Percentiles rank a stretch among this genome's conserved stretches.
These are phyloP conservation scores for Zaprionus nigranus DNA, from an alignment of 1,140 invertebrate species.

Conservation along the genomic window DNA sequence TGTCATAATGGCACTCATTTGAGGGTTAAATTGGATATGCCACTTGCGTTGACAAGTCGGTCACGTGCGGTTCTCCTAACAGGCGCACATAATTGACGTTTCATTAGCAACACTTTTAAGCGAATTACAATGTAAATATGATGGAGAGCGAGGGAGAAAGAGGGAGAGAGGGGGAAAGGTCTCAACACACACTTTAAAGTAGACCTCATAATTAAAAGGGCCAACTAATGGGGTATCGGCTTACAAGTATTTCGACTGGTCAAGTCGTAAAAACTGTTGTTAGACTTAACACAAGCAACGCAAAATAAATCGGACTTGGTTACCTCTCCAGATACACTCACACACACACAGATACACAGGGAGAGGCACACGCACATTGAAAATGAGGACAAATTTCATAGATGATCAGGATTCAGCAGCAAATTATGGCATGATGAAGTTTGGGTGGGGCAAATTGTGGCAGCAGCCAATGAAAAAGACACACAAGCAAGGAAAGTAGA, in stretches of 20 bases:
- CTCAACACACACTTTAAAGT: constrained; percentile 53
- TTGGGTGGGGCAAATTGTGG: constrained; percentile 64
- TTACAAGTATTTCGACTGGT: constrained; percentile 25
- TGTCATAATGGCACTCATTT: constrained; percentile 80
- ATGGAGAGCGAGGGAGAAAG: neutral
- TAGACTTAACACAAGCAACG: constrained; percentile 37
- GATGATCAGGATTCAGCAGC: constrained; percentile 79
- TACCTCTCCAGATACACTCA: neutral
- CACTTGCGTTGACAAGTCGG: constrained; percentile 74
- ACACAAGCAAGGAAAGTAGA: constrained; percentile 19
- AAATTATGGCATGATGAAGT: constrained; percentile 80
- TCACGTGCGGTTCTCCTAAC: constrained; percentile 61
- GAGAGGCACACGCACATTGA: constrained; percentile 18
- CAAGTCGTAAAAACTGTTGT: constrained; percentile 42
- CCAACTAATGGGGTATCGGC: constrained; percentile 6
- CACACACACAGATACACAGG: constrained; percentile 23
- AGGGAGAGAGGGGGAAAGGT: neutral
- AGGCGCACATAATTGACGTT: constrained; percentile 78
- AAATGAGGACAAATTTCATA: constrained; percentile 75
- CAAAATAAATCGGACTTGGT: constrained; percentile 49
- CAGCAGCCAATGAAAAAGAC: constrained; percentile 39
- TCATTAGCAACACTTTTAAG: constrained; percentile 72
- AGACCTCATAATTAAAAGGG: constrained; percentile 55
- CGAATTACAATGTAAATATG: constrained; percentile 63
- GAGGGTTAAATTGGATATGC: constrained; percentile 82